These are phyloP conservation scores for Gallinago undulata DNA, from an alignment of 2,113 vertebrate genomes.

Conservation along the genomic window DNA sequence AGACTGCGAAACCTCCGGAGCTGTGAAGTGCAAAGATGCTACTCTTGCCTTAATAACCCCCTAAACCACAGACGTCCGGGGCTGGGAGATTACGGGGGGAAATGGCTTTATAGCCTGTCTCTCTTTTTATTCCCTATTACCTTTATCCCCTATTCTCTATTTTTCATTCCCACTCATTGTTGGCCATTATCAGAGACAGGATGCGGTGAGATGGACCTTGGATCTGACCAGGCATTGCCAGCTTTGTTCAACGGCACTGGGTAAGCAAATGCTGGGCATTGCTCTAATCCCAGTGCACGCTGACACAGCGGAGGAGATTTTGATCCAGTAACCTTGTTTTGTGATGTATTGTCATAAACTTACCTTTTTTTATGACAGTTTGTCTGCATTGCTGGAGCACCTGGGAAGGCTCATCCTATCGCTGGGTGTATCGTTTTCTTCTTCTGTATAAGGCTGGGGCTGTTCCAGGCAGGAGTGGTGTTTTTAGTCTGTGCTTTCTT, in stretches of 20 bases:
- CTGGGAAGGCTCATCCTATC: background rate
- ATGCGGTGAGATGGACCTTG: background rate
- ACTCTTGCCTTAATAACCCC: background rate
- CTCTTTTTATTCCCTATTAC: background rate
- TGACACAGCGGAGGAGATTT: background rate
- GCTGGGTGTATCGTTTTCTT: background rate
- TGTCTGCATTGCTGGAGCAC: background rate
- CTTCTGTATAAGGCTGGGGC: background rate
- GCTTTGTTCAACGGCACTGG: background rate
- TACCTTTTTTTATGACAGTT: background rate
- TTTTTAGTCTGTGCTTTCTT: slow-evolving; percentile 13
- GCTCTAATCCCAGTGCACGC: background rate
- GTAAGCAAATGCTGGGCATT: background rate
- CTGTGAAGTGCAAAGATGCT: background rate
- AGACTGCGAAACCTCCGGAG: background rate
- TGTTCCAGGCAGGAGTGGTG: background rate
- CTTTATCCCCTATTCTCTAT: too few relatives aligned
- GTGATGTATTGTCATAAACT: background rate
- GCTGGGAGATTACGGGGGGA: background rate
- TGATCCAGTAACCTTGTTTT: background rate
- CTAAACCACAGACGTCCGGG: background rate
- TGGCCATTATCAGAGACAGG: background rate
- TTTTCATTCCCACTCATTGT: background rate
- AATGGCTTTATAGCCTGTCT: background rate
- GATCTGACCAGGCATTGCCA: background rate